These are phyloP conservation scores for Ornithorhynchus anatinus DNA, from an alignment of 2,113 vertebrate species.

Conservation along the genomic window DNA sequence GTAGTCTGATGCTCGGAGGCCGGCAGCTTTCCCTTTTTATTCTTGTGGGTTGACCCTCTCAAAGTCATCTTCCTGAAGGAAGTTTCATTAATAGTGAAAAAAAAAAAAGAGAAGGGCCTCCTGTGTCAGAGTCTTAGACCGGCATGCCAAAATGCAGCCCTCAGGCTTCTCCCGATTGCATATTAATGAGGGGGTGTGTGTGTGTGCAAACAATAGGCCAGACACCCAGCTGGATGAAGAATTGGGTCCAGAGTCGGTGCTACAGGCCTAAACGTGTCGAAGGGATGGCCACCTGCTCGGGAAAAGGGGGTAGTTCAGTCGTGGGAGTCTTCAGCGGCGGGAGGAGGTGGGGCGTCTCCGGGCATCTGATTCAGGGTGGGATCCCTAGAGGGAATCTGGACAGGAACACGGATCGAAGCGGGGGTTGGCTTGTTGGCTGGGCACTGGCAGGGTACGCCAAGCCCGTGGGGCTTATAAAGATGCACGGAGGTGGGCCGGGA, in stretches of 20 bases:
- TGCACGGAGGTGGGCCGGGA: background rate
- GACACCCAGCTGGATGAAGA: too few relatives aligned
- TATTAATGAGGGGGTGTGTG: too few relatives aligned
- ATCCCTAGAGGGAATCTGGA: constrained; percentile 2
- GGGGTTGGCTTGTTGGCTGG: background rate
- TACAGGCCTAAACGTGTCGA: constrained; percentile 13
- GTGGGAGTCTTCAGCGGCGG: background rate
- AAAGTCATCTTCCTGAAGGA: background rate
- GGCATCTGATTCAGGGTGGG: background rate
- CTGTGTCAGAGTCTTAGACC: background rate
- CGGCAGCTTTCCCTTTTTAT: background rate
- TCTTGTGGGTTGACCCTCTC: background rate
- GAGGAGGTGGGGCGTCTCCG: too few relatives aligned
- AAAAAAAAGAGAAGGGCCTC: background rate
- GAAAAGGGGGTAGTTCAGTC: constrained; percentile 1
- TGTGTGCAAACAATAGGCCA: too few relatives aligned
- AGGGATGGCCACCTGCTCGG: background rate
- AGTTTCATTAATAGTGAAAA: background rate
- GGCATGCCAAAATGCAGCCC: background rate
- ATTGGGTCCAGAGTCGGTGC: background rate
- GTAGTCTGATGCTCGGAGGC: background rate
- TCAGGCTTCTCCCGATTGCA: background rate
- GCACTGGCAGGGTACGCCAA: background rate
- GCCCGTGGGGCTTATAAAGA: background rate
- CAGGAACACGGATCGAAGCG: background rate